These are phyloP conservation scores for Sylvia borin DNA, from an alignment of 2,797 vertebrate genomes.

Conservation along the genomic window DNA sequence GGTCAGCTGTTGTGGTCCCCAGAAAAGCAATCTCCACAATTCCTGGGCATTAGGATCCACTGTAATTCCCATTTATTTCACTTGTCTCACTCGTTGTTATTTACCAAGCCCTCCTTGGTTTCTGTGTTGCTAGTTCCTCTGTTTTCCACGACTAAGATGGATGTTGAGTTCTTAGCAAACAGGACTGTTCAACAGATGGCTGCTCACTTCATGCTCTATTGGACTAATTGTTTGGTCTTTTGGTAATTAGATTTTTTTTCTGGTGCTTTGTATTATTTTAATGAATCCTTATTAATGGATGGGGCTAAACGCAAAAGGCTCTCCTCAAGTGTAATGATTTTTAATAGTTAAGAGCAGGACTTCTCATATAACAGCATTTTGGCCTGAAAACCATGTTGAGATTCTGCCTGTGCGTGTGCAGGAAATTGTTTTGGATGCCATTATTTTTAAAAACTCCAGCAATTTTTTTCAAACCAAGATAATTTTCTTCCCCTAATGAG, in stretches of 20 bases:
- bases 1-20: neutral
- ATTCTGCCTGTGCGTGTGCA: neutral
- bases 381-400: neutral
- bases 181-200: conserved; percentile 58
- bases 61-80: neutral
- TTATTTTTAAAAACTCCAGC: conserved; percentile 38
- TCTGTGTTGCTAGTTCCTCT: neutral
- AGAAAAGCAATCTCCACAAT: neutral
- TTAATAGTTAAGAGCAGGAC: neutral
- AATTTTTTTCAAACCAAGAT: conserved; percentile 34
- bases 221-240: conserved; percentile 50
- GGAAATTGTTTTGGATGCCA: conserved; percentile 9
- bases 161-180: conserved; percentile 44
- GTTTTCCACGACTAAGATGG: neutral
- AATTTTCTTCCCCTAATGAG: conserved; percentile 52
- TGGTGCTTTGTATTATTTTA: conserved; percentile 67
- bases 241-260: conserved; percentile 61
- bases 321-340: neutral
- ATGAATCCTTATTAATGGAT: conserved; percentile 60
- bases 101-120: neutral
- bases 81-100: neutral
- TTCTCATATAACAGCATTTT: neutral
- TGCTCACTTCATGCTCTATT: conserved; percentile 53
- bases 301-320: conserved; percentile 30
- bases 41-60: neutral